Evolutionary conservation across 1,140 invertebrate species (phyloP).

Genomic region (Coptotermes formosanus): DNA sequence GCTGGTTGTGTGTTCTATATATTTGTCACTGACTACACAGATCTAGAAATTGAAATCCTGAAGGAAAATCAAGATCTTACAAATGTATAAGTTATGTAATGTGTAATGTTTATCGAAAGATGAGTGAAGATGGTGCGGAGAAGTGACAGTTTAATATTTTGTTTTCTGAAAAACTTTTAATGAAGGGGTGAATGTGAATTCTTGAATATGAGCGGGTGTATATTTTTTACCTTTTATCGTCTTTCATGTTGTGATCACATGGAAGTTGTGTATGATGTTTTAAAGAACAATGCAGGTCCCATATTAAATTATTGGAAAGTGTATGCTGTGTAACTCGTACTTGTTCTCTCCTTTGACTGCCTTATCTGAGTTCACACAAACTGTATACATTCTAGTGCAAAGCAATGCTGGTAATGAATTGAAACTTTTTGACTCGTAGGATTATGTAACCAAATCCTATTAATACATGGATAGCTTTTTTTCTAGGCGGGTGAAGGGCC

Average conservation of each 20-base stretch:
- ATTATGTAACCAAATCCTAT: no score
- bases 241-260: neutral
- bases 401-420: no score
- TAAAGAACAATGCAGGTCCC: neutral
- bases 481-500: no score
- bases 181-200: neutral
- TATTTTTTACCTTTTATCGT: neutral
- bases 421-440: no score
- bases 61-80: neutral
- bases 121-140: neutral
- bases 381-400: no score
- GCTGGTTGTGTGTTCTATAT: neutral
- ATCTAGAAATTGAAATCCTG: neutral
- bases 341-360: neutral
- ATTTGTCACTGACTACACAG: no score
- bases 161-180: neutral
- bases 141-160: neutral
- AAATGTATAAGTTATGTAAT: neutral
- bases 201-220: neutral
- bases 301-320: neutral
- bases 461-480: no score
- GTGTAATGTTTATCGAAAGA: neutral
- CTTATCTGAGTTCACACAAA: no score
- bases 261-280: neutral
- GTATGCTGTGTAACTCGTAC: neutral